Conservation (phyloP, 2,113 vertebrate genomes). For the Picathartes gymnocephalus region DNA sequence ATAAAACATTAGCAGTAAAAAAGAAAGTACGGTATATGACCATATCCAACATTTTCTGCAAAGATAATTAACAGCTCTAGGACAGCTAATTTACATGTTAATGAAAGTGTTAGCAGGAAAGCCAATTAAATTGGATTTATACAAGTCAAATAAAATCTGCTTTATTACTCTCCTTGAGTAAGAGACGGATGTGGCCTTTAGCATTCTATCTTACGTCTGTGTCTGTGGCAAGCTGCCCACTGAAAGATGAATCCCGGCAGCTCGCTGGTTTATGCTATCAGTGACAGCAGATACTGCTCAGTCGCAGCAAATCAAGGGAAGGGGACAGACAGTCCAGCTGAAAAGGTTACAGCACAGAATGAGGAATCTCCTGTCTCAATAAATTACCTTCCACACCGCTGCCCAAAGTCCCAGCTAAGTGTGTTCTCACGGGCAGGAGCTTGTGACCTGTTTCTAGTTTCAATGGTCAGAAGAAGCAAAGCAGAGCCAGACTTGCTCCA, state of each 20-base stretch:
- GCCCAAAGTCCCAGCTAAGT: not conserved
- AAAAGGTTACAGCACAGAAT: not conserved
- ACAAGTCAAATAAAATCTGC: constrained; percentile 54
- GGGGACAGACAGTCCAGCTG: not conserved
- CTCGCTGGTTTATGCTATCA: not conserved
- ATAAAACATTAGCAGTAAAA: constrained; percentile 1
- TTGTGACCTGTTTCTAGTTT: not conserved
- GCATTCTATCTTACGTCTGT: not conserved
- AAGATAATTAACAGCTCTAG: constrained; percentile 54
- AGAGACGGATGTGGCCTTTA: constrained; percentile 17
- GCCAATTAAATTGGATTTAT: constrained; percentile 59
- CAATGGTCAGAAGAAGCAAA: not conserved
- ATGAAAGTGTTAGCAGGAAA: constrained; percentile 48
- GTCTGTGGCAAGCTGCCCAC: not conserved
- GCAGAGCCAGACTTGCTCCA: not conserved
- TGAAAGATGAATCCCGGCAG: not conserved
- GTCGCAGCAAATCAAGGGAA: not conserved
- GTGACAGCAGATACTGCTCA: not conserved
- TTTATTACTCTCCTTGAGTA: constrained; percentile 35
- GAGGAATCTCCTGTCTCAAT: not conserved
- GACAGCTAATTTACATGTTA: constrained; percentile 62
- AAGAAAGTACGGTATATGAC: not conserved
- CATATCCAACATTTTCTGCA: constrained; percentile 8
- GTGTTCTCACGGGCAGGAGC: not conserved
- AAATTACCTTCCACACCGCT: not conserved